Conservation (phyloP, 2,797 vertebrate genomes). For the Pangasius sanitwongsei region DNA sequence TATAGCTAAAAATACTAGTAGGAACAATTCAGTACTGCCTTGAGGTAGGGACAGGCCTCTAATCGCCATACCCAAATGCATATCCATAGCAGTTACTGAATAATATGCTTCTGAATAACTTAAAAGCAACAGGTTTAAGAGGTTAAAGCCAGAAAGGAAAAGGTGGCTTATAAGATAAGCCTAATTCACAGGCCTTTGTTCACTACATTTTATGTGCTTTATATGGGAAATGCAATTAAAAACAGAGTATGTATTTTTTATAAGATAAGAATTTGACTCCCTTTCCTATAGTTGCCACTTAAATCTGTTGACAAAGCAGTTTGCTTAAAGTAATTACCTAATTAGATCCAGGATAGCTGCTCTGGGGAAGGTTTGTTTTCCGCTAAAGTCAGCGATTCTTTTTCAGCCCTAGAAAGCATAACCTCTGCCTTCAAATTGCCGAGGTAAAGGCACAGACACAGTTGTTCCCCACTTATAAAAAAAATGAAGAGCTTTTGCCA, state of each 20-base stretch:
- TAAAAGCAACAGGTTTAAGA: neutral
- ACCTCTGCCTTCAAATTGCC: slow-evolving; percentile 26
- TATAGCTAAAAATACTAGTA: slow-evolving; percentile 5
- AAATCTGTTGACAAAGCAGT: slow-evolving; percentile 43
- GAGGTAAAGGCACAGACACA: slow-evolving; percentile 32
- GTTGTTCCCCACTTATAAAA: slow-evolving; percentile 17
- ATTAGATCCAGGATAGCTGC: slow-evolving; percentile 36
- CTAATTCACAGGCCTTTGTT: neutral
- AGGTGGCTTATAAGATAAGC: neutral
- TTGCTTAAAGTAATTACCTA: slow-evolving; percentile 48
- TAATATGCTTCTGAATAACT: neutral
- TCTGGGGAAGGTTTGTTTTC: slow-evolving; percentile 39
- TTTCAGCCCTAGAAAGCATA: slow-evolving; percentile 33
- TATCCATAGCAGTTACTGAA: neutral
- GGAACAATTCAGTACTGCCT: neutral
- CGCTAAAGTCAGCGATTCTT: slow-evolving; percentile 45
- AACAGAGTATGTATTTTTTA: slow-evolving; percentile 1
- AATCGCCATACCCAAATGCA: neutral
- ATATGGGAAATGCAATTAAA: slow-evolving; percentile 10
- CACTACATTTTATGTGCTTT: neutral
- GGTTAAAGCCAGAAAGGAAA: neutral
- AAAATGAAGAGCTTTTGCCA: slow-evolving; percentile 17
- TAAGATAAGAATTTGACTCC: slow-evolving; percentile 13
- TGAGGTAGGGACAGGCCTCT: neutral
- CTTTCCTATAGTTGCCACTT: slow-evolving; percentile 31